Percentiles rank a stretch among this genome's conserved stretches.
Evolutionary conservation across 2,113 vertebrate genomes (phyloP).

Genomic region (Urocynchramus pylzowi): DNA sequence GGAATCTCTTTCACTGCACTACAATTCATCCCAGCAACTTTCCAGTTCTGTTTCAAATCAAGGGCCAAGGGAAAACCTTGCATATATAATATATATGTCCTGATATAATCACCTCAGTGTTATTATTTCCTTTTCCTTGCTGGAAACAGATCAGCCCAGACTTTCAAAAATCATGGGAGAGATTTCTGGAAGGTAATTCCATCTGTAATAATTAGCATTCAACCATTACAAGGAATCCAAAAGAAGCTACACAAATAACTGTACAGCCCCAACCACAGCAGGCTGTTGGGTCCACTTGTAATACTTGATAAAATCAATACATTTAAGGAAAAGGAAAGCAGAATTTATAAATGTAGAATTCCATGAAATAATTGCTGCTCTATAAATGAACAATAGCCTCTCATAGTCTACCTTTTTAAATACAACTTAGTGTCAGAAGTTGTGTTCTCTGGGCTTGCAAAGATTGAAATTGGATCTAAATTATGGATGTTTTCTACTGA

Average conservation of each 20-base stretch:
- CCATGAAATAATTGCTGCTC: background rate
- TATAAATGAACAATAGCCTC: background rate
- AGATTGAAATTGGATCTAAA: slow-evolving; percentile 31
- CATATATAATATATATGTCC: too few species aligned
- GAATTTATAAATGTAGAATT: background rate
- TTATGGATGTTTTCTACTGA: slow-evolving; percentile 11
- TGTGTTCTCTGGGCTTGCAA: background rate
- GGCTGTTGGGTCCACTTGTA: background rate
- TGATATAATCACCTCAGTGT: background rate
- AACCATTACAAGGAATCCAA: background rate
- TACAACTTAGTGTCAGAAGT: background rate
- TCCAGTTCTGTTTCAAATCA: background rate
- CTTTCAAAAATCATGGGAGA: background rate
- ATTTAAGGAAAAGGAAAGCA: background rate
- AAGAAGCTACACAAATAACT: background rate
- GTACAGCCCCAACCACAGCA: background rate
- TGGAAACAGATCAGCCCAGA: background rate
- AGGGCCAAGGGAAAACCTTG: background rate
- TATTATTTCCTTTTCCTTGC: background rate
- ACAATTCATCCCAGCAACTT: background rate
- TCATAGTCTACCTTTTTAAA: background rate
- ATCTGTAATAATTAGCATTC: background rate
- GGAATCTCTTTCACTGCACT: background rate
- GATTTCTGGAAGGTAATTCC: background rate
- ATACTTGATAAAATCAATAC: background rate